Conservation (phyloP, 2,888 invertebrate genomes). For the Koerneria pararmatus region DNA sequence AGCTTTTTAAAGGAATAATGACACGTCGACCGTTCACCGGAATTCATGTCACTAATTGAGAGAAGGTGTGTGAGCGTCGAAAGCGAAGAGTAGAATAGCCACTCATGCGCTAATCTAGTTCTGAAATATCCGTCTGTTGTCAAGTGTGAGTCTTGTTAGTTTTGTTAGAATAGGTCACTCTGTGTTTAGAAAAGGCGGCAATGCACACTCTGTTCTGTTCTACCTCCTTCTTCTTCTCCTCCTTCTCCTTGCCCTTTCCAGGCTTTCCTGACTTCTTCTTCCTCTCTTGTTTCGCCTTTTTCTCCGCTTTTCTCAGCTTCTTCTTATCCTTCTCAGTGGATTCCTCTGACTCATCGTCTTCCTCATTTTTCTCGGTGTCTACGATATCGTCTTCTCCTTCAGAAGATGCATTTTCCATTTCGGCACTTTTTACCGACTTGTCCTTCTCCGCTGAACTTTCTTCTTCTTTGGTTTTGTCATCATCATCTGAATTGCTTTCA, state of each 20-base stretch:
- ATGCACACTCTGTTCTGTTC: constrained; percentile 3
- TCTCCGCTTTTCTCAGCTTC: constrained; percentile 3
- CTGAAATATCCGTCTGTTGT: too few relatives aligned
- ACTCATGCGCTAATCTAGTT: too few relatives aligned
- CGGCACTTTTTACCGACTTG: background rate
- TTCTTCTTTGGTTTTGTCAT: constrained; percentile 19
- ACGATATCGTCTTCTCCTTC: background rate
- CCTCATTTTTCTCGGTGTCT: constrained; percentile 20
- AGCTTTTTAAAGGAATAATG: too few relatives aligned
- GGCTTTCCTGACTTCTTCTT: background rate
- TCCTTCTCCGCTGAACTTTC: constrained; percentile 5
- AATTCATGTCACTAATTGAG: too few relatives aligned
- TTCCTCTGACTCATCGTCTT: constrained; percentile 23
- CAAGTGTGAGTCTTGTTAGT: too few relatives aligned
- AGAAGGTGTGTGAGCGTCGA: too few relatives aligned
- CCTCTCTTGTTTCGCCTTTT: background rate
- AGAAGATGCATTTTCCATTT: background rate
- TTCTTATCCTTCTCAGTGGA: background rate
- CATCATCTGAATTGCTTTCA: constrained; percentile 4
- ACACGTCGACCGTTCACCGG: too few relatives aligned
- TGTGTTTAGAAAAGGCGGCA: too few relatives aligned
- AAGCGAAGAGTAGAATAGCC: too few relatives aligned
- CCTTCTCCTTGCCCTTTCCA: constrained; percentile 5
- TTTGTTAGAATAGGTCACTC: too few relatives aligned
- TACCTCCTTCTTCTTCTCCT: constrained; percentile 13